A percentile compares a stretch with the other conserved stretches of the same genome.
Evolutionary conservation across 2,888 invertebrate species (phyloP).

Genomic region (Melanostoma mellinum): DNA sequence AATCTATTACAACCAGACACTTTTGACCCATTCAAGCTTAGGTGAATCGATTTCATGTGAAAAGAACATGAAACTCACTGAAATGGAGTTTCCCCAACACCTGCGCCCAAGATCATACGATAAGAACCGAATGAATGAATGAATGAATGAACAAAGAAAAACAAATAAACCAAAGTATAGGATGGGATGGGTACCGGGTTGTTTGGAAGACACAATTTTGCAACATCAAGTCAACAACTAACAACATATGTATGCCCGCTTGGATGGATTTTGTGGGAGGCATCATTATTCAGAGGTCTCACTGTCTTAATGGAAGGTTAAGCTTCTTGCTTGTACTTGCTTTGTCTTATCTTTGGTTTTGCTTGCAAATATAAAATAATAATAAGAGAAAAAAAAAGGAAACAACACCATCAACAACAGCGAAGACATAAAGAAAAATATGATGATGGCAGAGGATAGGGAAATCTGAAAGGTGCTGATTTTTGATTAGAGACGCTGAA

Average conservation of each 20-base stretch:
- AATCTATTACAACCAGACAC: not conserved
- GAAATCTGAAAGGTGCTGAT: slow-evolving; percentile 55
- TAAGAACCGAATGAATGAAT: slow-evolving; percentile 10
- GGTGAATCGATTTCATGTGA: not conserved
- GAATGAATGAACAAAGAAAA: slow-evolving; percentile 38
- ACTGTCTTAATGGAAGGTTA: slow-evolving; percentile 41
- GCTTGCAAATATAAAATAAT: not conserved
- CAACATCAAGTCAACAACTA: slow-evolving; percentile 28
- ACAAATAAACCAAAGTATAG: slow-evolving; percentile 21
- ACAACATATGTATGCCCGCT: slow-evolving; percentile 43
- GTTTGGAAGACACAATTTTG: slow-evolving; percentile 47
- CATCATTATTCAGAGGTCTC: slow-evolving; percentile 54
- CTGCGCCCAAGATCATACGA: slow-evolving; percentile 31
- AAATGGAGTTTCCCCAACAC: slow-evolving; percentile 1
- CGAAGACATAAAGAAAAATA: slow-evolving; percentile 13
- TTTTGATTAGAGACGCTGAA: slow-evolving; percentile 47
- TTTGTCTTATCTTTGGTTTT: slow-evolving; percentile 1
- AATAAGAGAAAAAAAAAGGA: not conserved
- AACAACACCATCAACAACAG: not conserved
- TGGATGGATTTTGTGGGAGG: slow-evolving; percentile 63
- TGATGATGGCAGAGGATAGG: slow-evolving; percentile 25
- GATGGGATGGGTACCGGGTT: slow-evolving; percentile 25
- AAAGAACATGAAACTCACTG: slow-evolving; percentile 1
- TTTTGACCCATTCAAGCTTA: not conserved
- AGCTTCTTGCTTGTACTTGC: slow-evolving; percentile 13